These are phyloP conservation scores for Mesodorylaimus sp. DNA, from an alignment of 2,888 invertebrate genomes.

Conservation along the genomic window DNA sequence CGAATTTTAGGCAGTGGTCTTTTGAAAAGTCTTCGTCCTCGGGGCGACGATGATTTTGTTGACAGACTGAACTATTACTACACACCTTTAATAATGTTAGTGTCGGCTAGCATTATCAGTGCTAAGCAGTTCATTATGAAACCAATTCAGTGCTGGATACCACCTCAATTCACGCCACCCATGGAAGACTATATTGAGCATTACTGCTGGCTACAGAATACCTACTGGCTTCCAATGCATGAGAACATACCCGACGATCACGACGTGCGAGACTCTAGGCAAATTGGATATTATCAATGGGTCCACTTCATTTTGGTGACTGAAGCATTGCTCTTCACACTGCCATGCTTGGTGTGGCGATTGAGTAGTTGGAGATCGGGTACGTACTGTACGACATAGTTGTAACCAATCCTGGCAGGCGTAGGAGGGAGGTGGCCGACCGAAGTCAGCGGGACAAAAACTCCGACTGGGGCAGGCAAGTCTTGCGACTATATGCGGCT, in stretches of 20 bases:
- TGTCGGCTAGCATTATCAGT: background rate
- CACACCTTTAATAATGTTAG: slow-evolving; percentile 1
- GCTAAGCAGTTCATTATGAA: slow-evolving; percentile 2
- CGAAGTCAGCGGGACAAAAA: too few relatives aligned
- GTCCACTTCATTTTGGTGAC: slow-evolving; percentile 2
- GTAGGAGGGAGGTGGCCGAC: too few relatives aligned
- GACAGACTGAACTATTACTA: background rate
- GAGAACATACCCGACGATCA: slow-evolving; percentile 8
- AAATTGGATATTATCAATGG: slow-evolving; percentile 7
- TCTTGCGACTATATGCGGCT: too few relatives aligned
- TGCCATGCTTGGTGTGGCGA: slow-evolving; percentile 1
- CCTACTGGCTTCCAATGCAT: slow-evolving; percentile 7
- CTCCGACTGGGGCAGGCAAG: too few relatives aligned
- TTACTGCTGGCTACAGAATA: slow-evolving; percentile 8
- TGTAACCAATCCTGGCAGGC: too few relatives aligned
- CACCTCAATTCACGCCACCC: slow-evolving; percentile 5
- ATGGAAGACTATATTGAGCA: slow-evolving; percentile 7
- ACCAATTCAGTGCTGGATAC: slow-evolving; percentile 8
- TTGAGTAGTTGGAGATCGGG: background rate
- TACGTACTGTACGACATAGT: too few relatives aligned
- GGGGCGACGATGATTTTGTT: slow-evolving; percentile 7
- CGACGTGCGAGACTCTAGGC: background rate
- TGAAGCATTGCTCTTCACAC: slow-evolving; percentile 2
- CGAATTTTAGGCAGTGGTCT: too few relatives aligned
- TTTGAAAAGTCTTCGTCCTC: background rate